Base-by-base conservation (phyloP, 92 coral and sea anemone genomes). In the Epizoanthus fatuus region DNA sequence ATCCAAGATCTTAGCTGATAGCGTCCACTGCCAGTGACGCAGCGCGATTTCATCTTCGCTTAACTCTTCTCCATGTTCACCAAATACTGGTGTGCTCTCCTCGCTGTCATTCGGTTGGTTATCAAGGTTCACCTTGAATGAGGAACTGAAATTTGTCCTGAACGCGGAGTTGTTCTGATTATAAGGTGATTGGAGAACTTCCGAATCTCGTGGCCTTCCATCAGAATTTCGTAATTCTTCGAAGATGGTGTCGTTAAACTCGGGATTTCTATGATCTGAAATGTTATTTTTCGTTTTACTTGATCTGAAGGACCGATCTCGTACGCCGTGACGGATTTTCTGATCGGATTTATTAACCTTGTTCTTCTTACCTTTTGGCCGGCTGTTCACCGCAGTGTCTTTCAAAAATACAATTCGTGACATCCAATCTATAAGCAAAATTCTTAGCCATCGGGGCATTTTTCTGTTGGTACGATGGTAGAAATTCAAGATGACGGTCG, bases 391-490 rank as follows among this genome's bases (percentile, higher is more conserved):
- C 3, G 90, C 90, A 29, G 90, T 60, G 52, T 86, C 83, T 60
- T 87, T 84, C 3, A 92, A 92, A 77, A 95, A 84, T 4, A 96
- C 99, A 19, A 96, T 32, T 0, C 93, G 74, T 9, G 99, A 88
- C 40, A 95, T 63, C 99, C 99, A 96, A 14, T 95, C 92, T 10
- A 96, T 84, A 9, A 96, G 68, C 6, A 93, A 20, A 69, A 70
- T 81, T 38, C 85, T 92, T 47, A 96, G 83, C 94, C 95, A 95
- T 40, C 80, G 69, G 0, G 99, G 99, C 99, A 96, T 96, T 55
- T 91, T 93, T 32, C 98, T 90, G 89, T 94, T 93, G 29, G 97
- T 96, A 52, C 99, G 97, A 63, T 96, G 98, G 54, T 96, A 96
- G 81, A 96, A 96, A 60, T 96, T 96, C 75, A 96, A 72, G 55